phyloP scores from a whole-genome alignment of 2,113 vertebrate species.

The Tor tambroides region DNA sequence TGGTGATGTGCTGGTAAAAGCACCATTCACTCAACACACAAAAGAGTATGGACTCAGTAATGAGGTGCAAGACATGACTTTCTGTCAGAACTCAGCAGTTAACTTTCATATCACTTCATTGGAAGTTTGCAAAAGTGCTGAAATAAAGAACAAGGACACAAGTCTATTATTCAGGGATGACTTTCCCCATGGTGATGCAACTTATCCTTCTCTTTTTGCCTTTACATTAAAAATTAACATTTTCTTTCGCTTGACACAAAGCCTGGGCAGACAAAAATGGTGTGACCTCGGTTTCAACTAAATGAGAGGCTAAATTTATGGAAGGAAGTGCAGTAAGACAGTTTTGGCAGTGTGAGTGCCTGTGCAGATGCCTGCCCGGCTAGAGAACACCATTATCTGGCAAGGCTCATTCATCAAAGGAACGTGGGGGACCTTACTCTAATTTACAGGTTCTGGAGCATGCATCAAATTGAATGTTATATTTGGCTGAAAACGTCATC shows the following conservation, averaged over 20 bases:
- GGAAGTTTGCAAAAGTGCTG: background rate
- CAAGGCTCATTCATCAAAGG: constrained; percentile 63
- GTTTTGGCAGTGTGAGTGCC: constrained; percentile 57
- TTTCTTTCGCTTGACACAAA: constrained; percentile 44
- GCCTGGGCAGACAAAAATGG: constrained; percentile 44
- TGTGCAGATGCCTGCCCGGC: constrained; percentile 63
- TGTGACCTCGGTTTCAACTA: constrained; percentile 68
- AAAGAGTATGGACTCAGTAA: background rate
- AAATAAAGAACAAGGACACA: background rate
- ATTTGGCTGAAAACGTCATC: constrained; percentile 63
- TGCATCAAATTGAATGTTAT: constrained; percentile 64
- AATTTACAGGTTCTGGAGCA: constrained; percentile 73
- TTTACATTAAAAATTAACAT: background rate
- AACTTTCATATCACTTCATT: background rate
- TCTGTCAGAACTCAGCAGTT: constrained; percentile 10
- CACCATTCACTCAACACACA: constrained; percentile 27
- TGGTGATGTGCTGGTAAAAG: constrained; percentile 36
- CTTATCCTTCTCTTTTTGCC: background rate
- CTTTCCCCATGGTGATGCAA: background rate
- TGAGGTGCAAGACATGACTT: constrained; percentile 3
- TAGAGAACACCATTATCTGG: constrained; percentile 64
- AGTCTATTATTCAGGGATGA: background rate
- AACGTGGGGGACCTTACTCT: constrained; percentile 58
- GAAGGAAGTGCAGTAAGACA: constrained; percentile 62
- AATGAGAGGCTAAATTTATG: constrained; percentile 67